A percentile compares a stretch with the other conserved stretches of the same genome.
phyloP scores from a whole-genome alignment of 2,888 invertebrate genomes.

The Liopterus haemorrhoidalis region DNA sequence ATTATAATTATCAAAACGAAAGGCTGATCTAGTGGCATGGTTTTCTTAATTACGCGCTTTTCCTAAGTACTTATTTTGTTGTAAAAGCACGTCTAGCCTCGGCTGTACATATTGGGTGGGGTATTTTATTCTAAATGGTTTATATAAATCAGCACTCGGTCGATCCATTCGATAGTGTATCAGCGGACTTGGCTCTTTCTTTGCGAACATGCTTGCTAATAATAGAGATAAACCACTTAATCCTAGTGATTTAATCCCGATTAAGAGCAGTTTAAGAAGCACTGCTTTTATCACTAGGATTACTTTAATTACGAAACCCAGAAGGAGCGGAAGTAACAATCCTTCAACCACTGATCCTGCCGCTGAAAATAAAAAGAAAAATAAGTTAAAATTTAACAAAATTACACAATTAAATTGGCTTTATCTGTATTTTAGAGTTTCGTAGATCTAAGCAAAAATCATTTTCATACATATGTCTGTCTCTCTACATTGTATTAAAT shows the following conservation, averaged over 20 bases:
- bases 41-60: constrained; percentile 20
- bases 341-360: constrained; percentile 7
- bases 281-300: constrained; percentile 13
- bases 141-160: too few species aligned
- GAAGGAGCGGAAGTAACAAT: constrained; percentile 12
- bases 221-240: constrained; percentile 14
- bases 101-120: too few species aligned
- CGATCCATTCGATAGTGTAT: not conserved
- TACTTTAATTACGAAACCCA: constrained; percentile 18
- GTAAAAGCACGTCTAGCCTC: too few species aligned
- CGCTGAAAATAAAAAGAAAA: not conserved
- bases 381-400: not conserved
- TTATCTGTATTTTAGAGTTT: not conserved
- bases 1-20: constrained; percentile 22
- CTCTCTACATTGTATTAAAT: not conserved
- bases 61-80: too few species aligned
- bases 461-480: not conserved
- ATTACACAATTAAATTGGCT: not conserved
- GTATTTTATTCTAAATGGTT: too few species aligned
- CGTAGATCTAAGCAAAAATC: not conserved
- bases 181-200: constrained; percentile 11
- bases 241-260: constrained; percentile 15
- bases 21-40: constrained; percentile 24
- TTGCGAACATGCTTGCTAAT: constrained; percentile 11
- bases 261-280: constrained; percentile 14